These are phyloP conservation scores for Pelochelys cantorii DNA, from an alignment of 2,797 vertebrate species.

Conservation along the genomic window DNA sequence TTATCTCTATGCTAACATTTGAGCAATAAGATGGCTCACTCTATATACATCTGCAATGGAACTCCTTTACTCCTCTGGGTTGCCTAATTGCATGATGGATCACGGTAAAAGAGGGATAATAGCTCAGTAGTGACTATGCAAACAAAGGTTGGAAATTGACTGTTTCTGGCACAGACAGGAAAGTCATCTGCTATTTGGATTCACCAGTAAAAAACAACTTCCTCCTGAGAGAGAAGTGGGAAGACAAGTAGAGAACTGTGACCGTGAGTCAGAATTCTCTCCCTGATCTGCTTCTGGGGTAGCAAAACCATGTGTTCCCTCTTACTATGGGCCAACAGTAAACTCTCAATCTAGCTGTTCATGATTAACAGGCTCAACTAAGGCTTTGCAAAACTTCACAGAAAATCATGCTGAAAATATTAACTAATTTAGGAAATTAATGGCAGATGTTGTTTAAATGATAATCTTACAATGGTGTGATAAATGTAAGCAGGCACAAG, in stretches of 20 bases:
- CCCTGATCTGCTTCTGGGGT: not conserved
- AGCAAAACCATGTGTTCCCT: not conserved
- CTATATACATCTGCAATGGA: not conserved
- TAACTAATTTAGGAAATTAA: not conserved
- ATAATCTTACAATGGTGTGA: not conserved
- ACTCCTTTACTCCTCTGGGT: not conserved
- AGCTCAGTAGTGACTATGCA: not conserved
- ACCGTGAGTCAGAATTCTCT: not conserved
- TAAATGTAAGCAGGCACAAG: not conserved
- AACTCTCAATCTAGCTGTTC: not conserved
- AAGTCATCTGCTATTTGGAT: not conserved
- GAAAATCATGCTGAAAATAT: slow-evolving; percentile 6
- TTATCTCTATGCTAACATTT: not conserved
- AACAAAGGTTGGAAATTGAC: not conserved
- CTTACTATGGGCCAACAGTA: not conserved
- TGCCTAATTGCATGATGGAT: not conserved
- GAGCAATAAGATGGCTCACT: not conserved
- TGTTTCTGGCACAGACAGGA: not conserved
- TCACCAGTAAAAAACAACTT: not conserved
- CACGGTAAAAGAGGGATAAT: not conserved
- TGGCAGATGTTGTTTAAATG: not conserved
- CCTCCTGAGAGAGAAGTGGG: not conserved
- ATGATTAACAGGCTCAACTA: not conserved
- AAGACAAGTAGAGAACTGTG: not conserved
- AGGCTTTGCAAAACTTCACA: not conserved